Conservation (phyloP, 2,113 vertebrate genomes). For the Ranitomeya imitator region DNA sequence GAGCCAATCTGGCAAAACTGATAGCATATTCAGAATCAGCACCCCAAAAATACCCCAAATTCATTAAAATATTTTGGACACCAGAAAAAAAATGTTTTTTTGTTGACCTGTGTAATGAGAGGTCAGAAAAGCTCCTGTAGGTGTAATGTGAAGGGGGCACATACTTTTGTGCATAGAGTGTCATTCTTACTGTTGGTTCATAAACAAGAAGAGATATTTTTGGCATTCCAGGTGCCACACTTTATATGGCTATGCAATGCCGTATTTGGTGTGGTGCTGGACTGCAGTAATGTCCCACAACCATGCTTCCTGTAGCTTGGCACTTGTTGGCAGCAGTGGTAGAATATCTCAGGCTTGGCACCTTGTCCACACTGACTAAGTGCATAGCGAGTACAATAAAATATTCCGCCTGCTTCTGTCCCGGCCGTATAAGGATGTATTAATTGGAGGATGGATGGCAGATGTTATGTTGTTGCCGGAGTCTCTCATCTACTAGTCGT, state of each 20-base stretch:
- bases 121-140: too few relatives aligned
- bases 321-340: neutral
- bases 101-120: too few relatives aligned
- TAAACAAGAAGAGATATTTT: neutral
- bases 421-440: slow-evolving; percentile 34
- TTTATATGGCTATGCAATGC: neutral
- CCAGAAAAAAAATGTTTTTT: too few relatives aligned
- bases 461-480: neutral
- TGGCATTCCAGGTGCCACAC: neutral
- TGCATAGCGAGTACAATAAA: neutral
- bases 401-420: neutral
- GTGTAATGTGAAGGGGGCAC: too few relatives aligned
- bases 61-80: too few relatives aligned
- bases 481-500: slow-evolving; percentile 9
- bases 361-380: slow-evolving; percentile 19
- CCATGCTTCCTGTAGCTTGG: neutral
- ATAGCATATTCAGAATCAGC: too few relatives aligned
- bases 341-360: neutral
- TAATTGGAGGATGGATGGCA: neutral
- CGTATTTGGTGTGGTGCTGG: neutral
- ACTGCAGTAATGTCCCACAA: neutral
- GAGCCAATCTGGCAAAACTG: too few relatives aligned
- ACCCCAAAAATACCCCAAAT: too few relatives aligned
- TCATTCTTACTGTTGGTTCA: too few relatives aligned
- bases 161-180: too few relatives aligned